These are phyloP conservation scores for Zosterops pallidus DNA, from an alignment of 2,113 vertebrate genomes.

Conservation along the genomic window DNA sequence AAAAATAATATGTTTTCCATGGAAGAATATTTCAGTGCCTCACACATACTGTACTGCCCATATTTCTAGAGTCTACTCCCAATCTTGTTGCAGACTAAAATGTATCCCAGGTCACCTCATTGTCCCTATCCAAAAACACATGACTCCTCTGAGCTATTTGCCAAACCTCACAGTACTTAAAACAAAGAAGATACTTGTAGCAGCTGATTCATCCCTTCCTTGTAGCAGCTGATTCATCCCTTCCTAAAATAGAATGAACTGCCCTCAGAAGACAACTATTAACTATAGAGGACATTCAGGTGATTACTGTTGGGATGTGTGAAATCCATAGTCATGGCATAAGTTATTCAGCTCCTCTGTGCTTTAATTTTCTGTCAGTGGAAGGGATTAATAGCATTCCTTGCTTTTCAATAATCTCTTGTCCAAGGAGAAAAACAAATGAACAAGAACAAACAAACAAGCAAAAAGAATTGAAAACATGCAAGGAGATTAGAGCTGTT, in stretches of 20 bases:
- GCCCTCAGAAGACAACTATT: neutral
- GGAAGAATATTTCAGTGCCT: neutral
- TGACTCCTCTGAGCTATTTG: neutral
- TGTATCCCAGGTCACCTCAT: neutral
- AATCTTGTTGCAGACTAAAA: neutral
- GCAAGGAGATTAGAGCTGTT: neutral
- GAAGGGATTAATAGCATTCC: neutral
- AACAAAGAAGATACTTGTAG: neutral
- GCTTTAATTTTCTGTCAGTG: neutral
- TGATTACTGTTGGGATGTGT: neutral
- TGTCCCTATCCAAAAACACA: neutral
- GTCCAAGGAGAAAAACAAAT: neutral
- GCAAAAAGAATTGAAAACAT: neutral
- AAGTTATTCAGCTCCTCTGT: neutral
- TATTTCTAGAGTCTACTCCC: neutral
- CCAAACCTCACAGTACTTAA: neutral
- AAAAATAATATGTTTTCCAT: neutral
- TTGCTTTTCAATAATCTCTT: neutral
- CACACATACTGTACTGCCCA: neutral
- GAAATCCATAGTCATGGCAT: neutral
- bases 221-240: neutral
- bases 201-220: neutral
- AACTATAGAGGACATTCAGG: neutral
- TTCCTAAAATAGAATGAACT: neutral
- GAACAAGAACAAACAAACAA: neutral